A percentile compares a stretch with the other conserved stretches of the same genome.
Conservation (phyloP, 2,797 vertebrate genomes). For the Dryobates pubescens region DNA sequence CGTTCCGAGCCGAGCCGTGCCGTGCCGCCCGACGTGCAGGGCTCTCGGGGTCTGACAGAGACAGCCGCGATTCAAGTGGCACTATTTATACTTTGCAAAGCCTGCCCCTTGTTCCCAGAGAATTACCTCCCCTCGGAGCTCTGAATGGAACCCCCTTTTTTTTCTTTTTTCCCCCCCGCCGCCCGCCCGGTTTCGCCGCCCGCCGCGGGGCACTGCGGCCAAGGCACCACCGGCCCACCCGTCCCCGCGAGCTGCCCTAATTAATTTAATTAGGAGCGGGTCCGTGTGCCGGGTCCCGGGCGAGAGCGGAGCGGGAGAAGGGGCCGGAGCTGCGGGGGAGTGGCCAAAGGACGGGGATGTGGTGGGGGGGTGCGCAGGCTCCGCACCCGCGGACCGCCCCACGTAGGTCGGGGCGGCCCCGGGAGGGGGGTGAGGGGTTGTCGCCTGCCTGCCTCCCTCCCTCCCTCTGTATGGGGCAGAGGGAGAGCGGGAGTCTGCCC, state of each 20-base stretch:
- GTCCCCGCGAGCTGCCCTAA: constrained; percentile 78
- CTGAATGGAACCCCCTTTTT: constrained; percentile 80
- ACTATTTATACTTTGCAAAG: constrained; percentile 99
- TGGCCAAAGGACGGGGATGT: constrained; percentile 62
- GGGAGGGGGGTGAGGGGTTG: neutral
- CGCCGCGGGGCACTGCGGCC: neutral
- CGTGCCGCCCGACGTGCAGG: constrained; percentile 70
- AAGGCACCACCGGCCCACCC: neutral
- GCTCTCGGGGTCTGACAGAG: constrained; percentile 90
- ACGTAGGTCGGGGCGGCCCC: neutral
- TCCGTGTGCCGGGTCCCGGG: constrained; percentile 86
- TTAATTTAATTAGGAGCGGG: constrained; percentile 95
- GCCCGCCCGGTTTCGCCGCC: constrained; percentile 20
- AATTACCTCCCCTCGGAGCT: constrained; percentile 94
- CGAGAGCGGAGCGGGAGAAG: constrained; percentile 87
- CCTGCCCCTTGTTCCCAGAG: constrained; percentile 94
- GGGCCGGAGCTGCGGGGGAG: constrained; percentile 81
- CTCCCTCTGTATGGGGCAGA: neutral
- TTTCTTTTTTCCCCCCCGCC: neutral
- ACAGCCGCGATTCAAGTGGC: constrained; percentile 91
- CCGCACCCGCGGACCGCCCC: constrained; percentile 18
- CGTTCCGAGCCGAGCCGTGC: neutral
- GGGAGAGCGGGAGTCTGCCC: too few relatives aligned
- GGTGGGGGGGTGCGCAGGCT: neutral
- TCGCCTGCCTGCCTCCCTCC: neutral